phyloP scores from a whole-genome alignment of 1,140 invertebrate genomes.

The Drosophila ohnishii region DNA sequence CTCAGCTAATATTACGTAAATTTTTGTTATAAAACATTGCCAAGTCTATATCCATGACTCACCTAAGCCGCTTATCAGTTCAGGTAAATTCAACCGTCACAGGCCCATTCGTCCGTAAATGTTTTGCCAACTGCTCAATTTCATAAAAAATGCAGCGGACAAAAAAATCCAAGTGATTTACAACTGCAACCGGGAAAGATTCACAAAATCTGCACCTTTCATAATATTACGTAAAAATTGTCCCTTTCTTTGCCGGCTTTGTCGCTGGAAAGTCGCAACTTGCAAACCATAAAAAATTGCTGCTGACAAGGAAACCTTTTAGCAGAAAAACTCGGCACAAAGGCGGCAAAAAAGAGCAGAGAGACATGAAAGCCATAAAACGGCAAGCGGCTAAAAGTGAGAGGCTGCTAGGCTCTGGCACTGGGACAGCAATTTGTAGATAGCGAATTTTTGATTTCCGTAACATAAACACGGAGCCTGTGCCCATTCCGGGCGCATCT shows the following conservation, averaged over 20 bases:
- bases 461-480: constrained; percentile 77
- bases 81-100: constrained; percentile 33
- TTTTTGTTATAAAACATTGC: background rate
- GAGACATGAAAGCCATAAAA: constrained; percentile 67
- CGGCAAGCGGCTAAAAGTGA: constrained; percentile 67
- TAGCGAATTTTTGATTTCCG: constrained; percentile 79
- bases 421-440: constrained; percentile 72
- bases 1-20: background rate
- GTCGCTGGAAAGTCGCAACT: constrained; percentile 54
- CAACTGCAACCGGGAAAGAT: constrained; percentile 50
- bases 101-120: constrained; percentile 28
- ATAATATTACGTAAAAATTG: constrained; percentile 76
- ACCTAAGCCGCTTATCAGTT: constrained; percentile 2
- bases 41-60: constrained; percentile 10
- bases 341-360: constrained; percentile 17
- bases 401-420: constrained; percentile 34
- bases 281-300: constrained; percentile 76
- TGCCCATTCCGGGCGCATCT: constrained; percentile 40
- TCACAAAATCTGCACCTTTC: constrained; percentile 67
- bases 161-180: constrained; percentile 54
- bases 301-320: constrained; percentile 64
- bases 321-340: constrained; percentile 45
- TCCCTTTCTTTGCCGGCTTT: constrained; percentile 43
- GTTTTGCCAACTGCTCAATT: constrained; percentile 50
- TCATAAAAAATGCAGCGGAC: constrained; percentile 50